Conservation (phyloP, 2,888 invertebrate genomes). For the Lasioglossum pauxillum region DNA sequence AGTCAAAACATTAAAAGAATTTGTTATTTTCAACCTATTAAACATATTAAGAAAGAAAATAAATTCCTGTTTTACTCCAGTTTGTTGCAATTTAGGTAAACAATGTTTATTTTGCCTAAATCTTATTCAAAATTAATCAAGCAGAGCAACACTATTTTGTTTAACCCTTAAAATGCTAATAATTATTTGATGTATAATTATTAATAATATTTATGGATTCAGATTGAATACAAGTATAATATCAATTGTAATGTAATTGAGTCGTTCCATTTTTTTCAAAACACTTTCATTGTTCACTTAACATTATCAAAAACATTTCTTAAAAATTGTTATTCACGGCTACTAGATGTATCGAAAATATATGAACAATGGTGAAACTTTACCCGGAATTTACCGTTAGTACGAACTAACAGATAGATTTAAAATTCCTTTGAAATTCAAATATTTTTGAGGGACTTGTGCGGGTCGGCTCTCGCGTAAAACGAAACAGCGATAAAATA, state of each 20-base stretch:
- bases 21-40: no score
- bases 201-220: no score
- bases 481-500: neutral
- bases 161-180: neutral
- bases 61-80: no score
- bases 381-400: neutral
- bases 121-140: neutral
- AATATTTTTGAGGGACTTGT: constrained; percentile 20
- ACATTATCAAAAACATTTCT: neutral
- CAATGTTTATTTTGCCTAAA: neutral
- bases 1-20: no score
- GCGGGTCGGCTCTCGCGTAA: constrained; percentile 3
- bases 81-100: no score
- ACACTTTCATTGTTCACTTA: neutral
- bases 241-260: neutral
- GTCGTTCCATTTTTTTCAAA: neutral
- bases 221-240: neutral
- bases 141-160: neutral
- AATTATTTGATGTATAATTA: neutral
- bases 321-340: neutral
- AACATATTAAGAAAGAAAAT: no score
- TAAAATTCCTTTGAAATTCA: neutral
- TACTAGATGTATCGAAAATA: neutral
- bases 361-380: neutral
- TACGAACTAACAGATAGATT: neutral